Evolutionary conservation across 2,888 invertebrate genomes (phyloP).

Genomic region (Oxyscelio sp.): DNA sequence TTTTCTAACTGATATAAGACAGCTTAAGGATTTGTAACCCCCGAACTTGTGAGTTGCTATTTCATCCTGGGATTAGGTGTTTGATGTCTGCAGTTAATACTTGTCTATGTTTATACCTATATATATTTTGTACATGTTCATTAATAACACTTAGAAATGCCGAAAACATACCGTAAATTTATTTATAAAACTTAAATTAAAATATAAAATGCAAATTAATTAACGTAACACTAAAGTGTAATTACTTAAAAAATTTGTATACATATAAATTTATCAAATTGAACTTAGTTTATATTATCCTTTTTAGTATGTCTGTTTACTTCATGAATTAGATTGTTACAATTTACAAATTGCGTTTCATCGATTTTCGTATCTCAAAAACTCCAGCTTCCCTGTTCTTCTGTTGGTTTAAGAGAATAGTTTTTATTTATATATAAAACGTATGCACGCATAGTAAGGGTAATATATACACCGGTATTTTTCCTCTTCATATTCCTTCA

Average conservation of each 20-base stretch:
- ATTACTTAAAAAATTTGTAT: not conserved
- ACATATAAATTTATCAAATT: not conserved
- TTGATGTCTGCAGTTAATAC: slow-evolving; percentile 55
- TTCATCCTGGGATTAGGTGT: slow-evolving; percentile 69
- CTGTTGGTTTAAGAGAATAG: slow-evolving; percentile 63
- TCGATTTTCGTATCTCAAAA: slow-evolving; percentile 59
- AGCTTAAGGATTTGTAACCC: slow-evolving; percentile 63
- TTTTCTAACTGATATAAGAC: slow-evolving; percentile 60
- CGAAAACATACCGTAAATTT: no score
- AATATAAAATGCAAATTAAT: no score
- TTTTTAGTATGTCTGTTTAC: slow-evolving; percentile 3
- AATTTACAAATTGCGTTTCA: slow-evolving; percentile 66
- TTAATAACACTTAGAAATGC: slow-evolving; percentile 30
- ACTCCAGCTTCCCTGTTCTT: slow-evolving; percentile 19
- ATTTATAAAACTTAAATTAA: no score
- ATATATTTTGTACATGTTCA: slow-evolving; percentile 11
- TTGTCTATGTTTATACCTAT: slow-evolving; percentile 1
- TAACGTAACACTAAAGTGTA: no score
- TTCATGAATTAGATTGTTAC: slow-evolving; percentile 52
- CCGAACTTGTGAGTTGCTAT: slow-evolving; percentile 55
- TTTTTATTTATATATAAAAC: slow-evolving; percentile 68
- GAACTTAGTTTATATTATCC: not conserved
- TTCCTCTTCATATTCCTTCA: slow-evolving; percentile 63
- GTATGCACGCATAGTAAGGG: slow-evolving; percentile 52
- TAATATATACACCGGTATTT: slow-evolving; percentile 54